Evolutionary conservation across 2,113 vertebrate species (phyloP), one percentile per base, ranked within the genome.

Genomic region (Apteryx owenii): DNA sequence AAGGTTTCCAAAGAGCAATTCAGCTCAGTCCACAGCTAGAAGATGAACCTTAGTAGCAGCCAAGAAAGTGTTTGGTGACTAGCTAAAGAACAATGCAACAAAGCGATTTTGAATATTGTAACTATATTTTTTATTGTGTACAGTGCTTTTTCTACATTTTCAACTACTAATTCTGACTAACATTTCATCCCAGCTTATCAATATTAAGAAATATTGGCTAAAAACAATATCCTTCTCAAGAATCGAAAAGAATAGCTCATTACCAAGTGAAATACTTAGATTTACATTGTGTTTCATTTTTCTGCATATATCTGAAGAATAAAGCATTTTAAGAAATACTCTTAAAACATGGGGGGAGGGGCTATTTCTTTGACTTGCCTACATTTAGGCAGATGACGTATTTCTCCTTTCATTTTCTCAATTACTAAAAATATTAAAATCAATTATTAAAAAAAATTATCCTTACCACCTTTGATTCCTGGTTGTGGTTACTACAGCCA

Each of bases 121-220:
- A 88, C 38, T 76, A n/a, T 94, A 33, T 86, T 92, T 92, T 83
- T 91, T 61, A 48, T 90, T 85, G n/a, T 61, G 31, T 82, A 71
- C 46, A n/a, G 5, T 42, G 38, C 2, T 1, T 91, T 51, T 79
- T 81, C 48, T 71, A 29, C 46, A 46, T 75, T 91, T 96, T 95
- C 81, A 89, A 54, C 54, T 81, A 18, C 51, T 78, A 51, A 75
- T 33, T 93, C 73, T 87, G 33, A 87, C 66, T 69, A 89, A 40
- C 40, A 26, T 26, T 79, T 93, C 42, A 38, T 38, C 36, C 36
- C 36, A 38, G 36, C 36, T 38, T 38, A 38, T 38, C 36, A 38
- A 38, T 38, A 38, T 38, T 44, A 72, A 54, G 48, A 88, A 91
- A 31, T 14, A 9, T 46, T 61, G 4, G 48, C 25, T 61, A 18